Conservation (phyloP, 2,888 invertebrate genomes). For the Volucella inflata region DNA sequence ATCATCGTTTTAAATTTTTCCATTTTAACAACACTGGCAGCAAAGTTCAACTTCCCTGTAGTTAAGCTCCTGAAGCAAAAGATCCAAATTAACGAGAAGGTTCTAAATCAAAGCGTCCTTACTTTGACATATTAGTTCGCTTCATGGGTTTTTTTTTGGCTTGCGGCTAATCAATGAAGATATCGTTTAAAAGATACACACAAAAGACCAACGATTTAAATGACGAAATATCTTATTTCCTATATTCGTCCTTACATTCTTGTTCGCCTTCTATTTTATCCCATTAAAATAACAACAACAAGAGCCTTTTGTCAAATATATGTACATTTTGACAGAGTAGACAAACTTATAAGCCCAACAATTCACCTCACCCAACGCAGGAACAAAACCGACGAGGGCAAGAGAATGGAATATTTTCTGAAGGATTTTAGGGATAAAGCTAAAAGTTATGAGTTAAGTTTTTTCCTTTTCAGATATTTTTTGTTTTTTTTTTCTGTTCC, state of each 20-base stretch:
- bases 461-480: conserved; percentile 28
- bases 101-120: no score
- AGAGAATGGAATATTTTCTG: conserved; percentile 20
- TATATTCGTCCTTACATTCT: not conserved
- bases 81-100: no score
- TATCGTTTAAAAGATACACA: not conserved
- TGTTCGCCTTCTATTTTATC: not conserved
- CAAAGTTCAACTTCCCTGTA: no score
- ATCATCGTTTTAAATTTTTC: no score
- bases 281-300: not conserved
- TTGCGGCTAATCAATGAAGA: no score
- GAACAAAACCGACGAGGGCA: not conserved
- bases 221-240: conserved; percentile 50
- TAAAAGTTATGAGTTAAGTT: conserved; percentile 70
- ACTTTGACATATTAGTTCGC: no score
- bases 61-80: no score
- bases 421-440: conserved; percentile 58
- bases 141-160: no score
- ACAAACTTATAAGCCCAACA: conserved; percentile 48
- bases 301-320: conserved; percentile 26
- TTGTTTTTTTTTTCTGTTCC: not conserved
- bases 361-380: conserved; percentile 32
- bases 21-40: no score
- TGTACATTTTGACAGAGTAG: conserved; percentile 37
- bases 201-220: conserved; percentile 38